These are phyloP conservation scores for Coreius guichenoti DNA, from an alignment of 2,797 vertebrate genomes.

Conservation along the genomic window DNA sequence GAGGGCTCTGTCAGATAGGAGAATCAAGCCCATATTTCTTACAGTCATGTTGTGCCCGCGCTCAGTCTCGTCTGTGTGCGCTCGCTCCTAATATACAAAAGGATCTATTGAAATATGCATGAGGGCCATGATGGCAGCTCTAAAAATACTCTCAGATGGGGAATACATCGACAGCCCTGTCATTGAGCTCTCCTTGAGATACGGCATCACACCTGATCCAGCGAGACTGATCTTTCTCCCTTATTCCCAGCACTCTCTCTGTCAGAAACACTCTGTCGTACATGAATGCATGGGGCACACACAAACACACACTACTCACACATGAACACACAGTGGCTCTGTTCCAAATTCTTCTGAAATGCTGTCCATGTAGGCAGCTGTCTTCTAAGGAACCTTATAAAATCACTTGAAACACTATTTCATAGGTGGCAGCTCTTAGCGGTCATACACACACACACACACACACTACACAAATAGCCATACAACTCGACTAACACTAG, in stretches of 20 bases:
- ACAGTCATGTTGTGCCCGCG: constrained; percentile 81
- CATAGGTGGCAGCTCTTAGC: background rate
- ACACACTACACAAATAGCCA: background rate
- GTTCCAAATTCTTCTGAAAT: background rate
- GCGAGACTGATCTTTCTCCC: constrained; percentile 44
- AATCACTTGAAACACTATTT: background rate
- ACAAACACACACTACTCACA: constrained; percentile 13
- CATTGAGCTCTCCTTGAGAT: constrained; percentile 88
- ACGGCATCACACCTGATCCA: constrained; percentile 58
- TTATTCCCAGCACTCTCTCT: constrained; percentile 19
- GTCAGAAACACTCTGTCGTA: constrained; percentile 15
- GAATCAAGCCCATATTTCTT: constrained; percentile 86
- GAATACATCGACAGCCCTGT: constrained; percentile 88
- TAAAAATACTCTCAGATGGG: constrained; percentile 88
- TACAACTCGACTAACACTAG: background rate
- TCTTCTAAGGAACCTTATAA: background rate
- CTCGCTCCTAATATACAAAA: constrained; percentile 83
- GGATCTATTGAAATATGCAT: constrained; percentile 89
- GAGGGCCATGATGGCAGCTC: constrained; percentile 82
- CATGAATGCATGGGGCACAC: background rate
- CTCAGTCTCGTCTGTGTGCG: constrained; percentile 78
- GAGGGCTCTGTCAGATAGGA: constrained; percentile 83
- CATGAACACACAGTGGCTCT: constrained; percentile 21
- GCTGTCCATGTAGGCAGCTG: background rate
- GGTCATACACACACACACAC: no score